phyloP scores from a whole-genome alignment of 2,888 invertebrate species.

The Tortricodes alternella region DNA sequence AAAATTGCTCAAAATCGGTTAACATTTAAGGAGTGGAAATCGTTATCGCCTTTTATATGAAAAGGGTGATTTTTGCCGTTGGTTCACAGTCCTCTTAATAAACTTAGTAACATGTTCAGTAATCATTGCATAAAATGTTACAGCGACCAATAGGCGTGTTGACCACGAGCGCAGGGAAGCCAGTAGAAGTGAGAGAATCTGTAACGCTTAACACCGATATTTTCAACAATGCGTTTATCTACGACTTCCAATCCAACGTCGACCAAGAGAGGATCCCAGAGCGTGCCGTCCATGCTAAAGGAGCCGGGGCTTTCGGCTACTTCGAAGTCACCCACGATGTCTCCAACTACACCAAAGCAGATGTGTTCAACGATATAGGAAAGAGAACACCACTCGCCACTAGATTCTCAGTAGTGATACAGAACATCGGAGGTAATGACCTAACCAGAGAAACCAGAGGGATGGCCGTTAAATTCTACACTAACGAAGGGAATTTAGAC shows the following conservation, averaged over 20 bases:
- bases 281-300: constrained; percentile 95
- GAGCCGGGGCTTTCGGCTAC: constrained; percentile 91
- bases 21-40: too few relatives aligned
- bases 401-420: constrained; percentile 90
- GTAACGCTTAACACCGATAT: constrained; percentile 88
- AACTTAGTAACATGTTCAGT: too few relatives aligned
- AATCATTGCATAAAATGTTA: constrained; percentile 41
- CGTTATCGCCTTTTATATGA: too few relatives aligned
- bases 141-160: constrained; percentile 80
- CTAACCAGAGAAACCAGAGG: constrained; percentile 87
- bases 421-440: constrained; percentile 92
- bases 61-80: too few relatives aligned
- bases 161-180: constrained; percentile 89
- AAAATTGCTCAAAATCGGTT: too few relatives aligned
- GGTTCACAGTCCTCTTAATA: too few relatives aligned
- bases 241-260: constrained; percentile 83
- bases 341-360: constrained; percentile 87
- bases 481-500: constrained; percentile 53
- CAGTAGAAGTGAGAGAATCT: constrained; percentile 86
- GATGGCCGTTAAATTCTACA: constrained; percentile 59
- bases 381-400: constrained; percentile 89
- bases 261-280: constrained; percentile 95
- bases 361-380: constrained; percentile 87
- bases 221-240: constrained; percentile 40
- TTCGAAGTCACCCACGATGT: constrained; percentile 93